phyloP scores from a whole-genome alignment of 2,888 invertebrate species.

The Autographa pulchrina region DNA sequence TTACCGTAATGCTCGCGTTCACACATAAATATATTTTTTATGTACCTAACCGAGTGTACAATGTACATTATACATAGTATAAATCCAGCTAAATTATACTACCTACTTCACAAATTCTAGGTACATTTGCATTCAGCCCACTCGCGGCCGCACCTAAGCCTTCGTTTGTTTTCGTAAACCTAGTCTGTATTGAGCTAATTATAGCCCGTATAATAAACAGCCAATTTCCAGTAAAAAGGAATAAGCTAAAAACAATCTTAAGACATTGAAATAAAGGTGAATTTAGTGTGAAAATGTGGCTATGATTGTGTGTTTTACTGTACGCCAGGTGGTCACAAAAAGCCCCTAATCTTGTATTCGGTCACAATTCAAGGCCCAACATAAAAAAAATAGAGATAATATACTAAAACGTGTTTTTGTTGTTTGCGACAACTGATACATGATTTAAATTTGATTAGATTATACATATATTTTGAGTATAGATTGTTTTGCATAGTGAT shows the following conservation, averaged over 20 bases:
- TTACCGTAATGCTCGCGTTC: too few species aligned
- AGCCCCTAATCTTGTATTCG: conserved; percentile 33
- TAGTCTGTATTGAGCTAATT: conserved; percentile 17
- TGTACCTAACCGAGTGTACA: neutral
- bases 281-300: neutral
- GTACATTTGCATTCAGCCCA: conserved; percentile 1
- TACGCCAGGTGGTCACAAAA: conserved; percentile 53
- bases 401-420: conserved; percentile 45
- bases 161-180: conserved; percentile 34
- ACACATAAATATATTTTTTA: too few species aligned
- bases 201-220: conserved; percentile 24
- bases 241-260: neutral
- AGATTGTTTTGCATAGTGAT: neutral
- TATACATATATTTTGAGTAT: neutral
- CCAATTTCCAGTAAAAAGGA: neutral
- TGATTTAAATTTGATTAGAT: conserved; percentile 4
- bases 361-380: conserved; percentile 55
- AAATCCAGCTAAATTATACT: neutral
- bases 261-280: neutral
- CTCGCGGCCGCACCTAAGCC: conserved; percentile 15
- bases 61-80: neutral
- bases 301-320: neutral
- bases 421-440: neutral
- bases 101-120: neutral
- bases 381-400: conserved; percentile 46